phyloP scores from a whole-genome alignment of 1,140 invertebrate species.

The Ectropis grisescens region DNA sequence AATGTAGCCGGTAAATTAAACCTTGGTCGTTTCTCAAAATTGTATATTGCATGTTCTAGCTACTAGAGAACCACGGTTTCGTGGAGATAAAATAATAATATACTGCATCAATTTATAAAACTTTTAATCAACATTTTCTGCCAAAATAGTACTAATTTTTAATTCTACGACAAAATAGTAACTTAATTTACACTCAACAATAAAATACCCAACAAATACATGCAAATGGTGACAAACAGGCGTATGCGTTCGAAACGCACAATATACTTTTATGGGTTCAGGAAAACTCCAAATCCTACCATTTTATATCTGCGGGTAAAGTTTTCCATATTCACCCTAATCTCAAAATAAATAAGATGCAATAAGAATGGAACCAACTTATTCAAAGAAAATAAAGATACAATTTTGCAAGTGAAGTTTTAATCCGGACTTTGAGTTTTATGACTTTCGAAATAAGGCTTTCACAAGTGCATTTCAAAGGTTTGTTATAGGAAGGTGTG shows the following conservation, averaged over 20 bases:
- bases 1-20: too few species aligned
- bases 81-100: too few species aligned
- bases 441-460: constrained; percentile 8
- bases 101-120: too few species aligned
- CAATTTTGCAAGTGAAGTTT: neutral
- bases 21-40: too few species aligned
- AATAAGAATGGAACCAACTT: neutral
- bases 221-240: constrained; percentile 67
- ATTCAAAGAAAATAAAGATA: neutral
- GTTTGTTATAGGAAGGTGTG: constrained; percentile 14
- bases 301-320: constrained; percentile 5
- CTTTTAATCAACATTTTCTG: too few species aligned
- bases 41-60: too few species aligned
- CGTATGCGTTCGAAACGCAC: constrained; percentile 59
- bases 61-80: too few species aligned
- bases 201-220: constrained; percentile 39
- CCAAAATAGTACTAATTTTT: too few species aligned
- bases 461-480: constrained; percentile 1
- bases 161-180: too few species aligned
- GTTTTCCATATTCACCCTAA: neutral
- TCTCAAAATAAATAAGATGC: too few species aligned
- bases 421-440: constrained; percentile 14
- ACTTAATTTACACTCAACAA: too few species aligned
- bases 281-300: constrained; percentile 46
- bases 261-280: constrained; percentile 66